These are phyloP conservation scores for Montipora cactus DNA, from an alignment of 64 coral and sea anemone species.

Conservation along the genomic window DNA sequence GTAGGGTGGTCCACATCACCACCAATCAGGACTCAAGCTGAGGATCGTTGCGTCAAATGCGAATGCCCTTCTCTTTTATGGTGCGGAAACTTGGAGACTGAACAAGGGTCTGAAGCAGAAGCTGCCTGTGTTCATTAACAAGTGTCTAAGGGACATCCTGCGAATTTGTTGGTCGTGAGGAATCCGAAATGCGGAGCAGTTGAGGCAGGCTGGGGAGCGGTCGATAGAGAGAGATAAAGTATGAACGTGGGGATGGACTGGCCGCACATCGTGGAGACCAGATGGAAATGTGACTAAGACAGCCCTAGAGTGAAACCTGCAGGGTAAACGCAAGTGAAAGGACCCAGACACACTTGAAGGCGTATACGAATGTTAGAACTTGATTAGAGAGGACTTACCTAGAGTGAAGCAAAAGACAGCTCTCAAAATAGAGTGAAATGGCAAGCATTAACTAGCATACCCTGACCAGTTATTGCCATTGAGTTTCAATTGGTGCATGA, in stretches of 20 bases:
- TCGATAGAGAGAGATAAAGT: slow-evolving; percentile 4
- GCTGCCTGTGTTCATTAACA: slow-evolving; percentile 32
- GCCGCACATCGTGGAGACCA: neutral
- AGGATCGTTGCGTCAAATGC: slow-evolving; percentile 7
- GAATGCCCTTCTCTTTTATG: slow-evolving; percentile 57
- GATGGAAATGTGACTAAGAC: neutral
- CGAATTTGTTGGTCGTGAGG: slow-evolving; percentile 26
- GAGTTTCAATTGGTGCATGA: too few species aligned
- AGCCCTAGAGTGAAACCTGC: neutral
- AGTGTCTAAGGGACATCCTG: slow-evolving; percentile 57
- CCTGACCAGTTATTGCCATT: too few species aligned
- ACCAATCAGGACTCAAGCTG: slow-evolving; percentile 11
- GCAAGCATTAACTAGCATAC: too few species aligned
- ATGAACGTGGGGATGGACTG: slow-evolving; percentile 38
- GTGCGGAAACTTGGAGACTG: slow-evolving; percentile 59
- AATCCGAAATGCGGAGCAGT: slow-evolving; percentile 29
- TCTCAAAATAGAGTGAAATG: too few species aligned
- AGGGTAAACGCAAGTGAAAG: neutral
- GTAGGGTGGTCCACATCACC: slow-evolving; percentile 43
- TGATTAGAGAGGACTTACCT: too few species aligned
- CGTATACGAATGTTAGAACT: too few species aligned
- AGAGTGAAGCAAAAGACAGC: too few species aligned
- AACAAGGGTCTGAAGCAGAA: slow-evolving; percentile 35
- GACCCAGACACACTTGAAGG: too few species aligned
- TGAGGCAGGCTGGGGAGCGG: neutral